These are phyloP conservation scores for Anarhynchus alexandrinus DNA, from an alignment of 2,113 vertebrate genomes.

Conservation along the genomic window DNA sequence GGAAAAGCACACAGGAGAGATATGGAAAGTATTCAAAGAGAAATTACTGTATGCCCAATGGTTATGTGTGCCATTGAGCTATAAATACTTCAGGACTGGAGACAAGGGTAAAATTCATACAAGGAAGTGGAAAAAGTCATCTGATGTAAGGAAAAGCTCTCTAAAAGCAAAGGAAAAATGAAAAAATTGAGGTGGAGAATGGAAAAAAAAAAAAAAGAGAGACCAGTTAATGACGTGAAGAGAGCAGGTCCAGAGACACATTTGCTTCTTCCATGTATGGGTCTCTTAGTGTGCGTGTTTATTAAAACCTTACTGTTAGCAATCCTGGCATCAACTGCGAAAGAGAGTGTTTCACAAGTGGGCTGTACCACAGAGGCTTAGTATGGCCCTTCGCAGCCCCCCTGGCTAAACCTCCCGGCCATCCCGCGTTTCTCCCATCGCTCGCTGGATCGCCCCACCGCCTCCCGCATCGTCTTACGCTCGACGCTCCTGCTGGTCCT, in stretches of 20 bases:
- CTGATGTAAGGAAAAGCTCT: not conserved
- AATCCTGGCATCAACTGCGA: not conserved
- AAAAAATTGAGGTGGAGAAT: not conserved
- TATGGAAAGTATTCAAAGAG: conserved; percentile 53
- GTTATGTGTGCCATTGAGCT: conserved; percentile 52
- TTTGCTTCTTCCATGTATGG: not conserved
- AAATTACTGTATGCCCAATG: conserved; percentile 56
- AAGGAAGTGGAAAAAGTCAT: conserved; percentile 14
- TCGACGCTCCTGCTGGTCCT: accelerated
- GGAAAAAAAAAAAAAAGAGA: not conserved
- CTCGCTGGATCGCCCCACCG: accelerated
- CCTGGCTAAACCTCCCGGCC: not conserved
- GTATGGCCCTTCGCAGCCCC: not conserved
- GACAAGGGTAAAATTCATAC: conserved; percentile 38
- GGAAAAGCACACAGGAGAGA: conserved; percentile 50
- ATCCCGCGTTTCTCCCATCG: accelerated
- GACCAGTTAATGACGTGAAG: not conserved
- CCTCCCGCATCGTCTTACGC: accelerated
- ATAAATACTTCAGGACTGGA: conserved; percentile 47
- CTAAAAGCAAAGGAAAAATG: not conserved
- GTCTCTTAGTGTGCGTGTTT: not conserved
- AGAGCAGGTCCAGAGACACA: not conserved
- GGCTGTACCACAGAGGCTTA: not conserved
- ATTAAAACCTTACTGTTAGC: not conserved
- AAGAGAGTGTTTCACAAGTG: not conserved